Percentiles rank a stretch among this genome's conserved stretches.
These are phyloP conservation scores for Parapsyche elsis DNA, from an alignment of 1,140 invertebrate species.

Conservation along the genomic window DNA sequence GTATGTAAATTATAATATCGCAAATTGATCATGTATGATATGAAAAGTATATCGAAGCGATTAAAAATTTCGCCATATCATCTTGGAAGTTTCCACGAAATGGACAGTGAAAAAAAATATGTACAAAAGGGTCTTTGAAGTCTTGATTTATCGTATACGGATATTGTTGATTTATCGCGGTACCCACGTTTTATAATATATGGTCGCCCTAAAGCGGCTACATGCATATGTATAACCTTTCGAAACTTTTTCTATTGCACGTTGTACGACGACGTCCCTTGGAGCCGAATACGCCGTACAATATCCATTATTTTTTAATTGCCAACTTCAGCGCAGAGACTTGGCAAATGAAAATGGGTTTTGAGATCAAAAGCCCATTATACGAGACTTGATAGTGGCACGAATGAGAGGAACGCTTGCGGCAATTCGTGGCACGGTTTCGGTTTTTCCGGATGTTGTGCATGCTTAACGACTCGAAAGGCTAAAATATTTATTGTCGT, in stretches of 20 bases:
- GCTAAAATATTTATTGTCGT: slow-evolving; percentile 39
- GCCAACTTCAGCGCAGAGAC: slow-evolving; percentile 32
- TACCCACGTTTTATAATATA: slow-evolving; percentile 29
- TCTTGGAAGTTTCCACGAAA: slow-evolving; percentile 12
- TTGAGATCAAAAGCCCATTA: slow-evolving; percentile 38
- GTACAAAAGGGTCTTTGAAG: slow-evolving; percentile 19
- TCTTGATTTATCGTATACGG: slow-evolving; percentile 31
- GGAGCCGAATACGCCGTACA: background rate
- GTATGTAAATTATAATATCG: too few species aligned
- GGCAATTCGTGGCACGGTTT: slow-evolving; percentile 21
- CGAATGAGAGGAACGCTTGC: slow-evolving; percentile 23
- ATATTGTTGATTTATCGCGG: slow-evolving; percentile 41
- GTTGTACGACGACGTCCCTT: background rate
- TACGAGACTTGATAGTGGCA: slow-evolving; percentile 28
- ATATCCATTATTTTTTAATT: slow-evolving; percentile 24
- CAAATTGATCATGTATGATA: too few species aligned
- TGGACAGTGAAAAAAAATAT: slow-evolving; percentile 24
- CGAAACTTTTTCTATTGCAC: background rate
- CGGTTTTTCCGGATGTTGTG: slow-evolving; percentile 42
- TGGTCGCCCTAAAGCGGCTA: background rate
- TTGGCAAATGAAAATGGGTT: slow-evolving; percentile 44
- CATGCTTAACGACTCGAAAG: slow-evolving; percentile 44
- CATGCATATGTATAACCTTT: background rate
- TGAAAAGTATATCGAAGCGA: background rate
- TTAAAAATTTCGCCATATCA: slow-evolving; percentile 9